phyloP scores from a whole-genome alignment of 2,888 invertebrate species.

The Agrochola circellaris region DNA sequence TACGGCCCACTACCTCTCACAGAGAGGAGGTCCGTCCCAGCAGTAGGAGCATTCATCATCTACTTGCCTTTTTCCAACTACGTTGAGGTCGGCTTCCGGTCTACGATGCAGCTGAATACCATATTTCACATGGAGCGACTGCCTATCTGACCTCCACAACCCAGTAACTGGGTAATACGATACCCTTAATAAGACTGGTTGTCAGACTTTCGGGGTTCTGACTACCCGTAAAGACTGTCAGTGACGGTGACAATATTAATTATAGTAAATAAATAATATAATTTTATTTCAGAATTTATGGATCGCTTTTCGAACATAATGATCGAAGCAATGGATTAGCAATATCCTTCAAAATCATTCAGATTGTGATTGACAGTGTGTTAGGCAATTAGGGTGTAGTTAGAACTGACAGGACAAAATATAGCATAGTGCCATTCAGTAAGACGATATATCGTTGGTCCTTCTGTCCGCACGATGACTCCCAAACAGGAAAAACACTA shows the following conservation, averaged over 20 bases:
- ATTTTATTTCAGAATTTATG: no score
- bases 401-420: no score
- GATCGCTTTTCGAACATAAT: no score
- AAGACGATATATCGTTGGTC: neutral
- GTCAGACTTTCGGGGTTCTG: neutral
- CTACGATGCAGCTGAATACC: no score
- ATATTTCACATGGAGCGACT: no score
- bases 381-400: no score
- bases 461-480: slow-evolving; percentile 1
- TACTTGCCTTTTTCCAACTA: neutral
- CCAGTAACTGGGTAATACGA: neutral
- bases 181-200: neutral
- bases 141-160: neutral
- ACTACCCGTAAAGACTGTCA: no score
- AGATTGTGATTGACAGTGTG: no score
- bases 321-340: no score
- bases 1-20: neutral
- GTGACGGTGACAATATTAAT: no score
- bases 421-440: neutral
- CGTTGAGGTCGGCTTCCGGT: neutral
- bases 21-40: neutral
- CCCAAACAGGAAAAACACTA: neutral
- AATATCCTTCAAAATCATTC: no score
- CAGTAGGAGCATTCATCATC: neutral
- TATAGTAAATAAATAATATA: no score